A percentile compares a stretch with the other conserved stretches of the same genome.
phyloP scores from a whole-genome alignment of 2,888 invertebrate species.

The Erpobdella octoculata region DNA sequence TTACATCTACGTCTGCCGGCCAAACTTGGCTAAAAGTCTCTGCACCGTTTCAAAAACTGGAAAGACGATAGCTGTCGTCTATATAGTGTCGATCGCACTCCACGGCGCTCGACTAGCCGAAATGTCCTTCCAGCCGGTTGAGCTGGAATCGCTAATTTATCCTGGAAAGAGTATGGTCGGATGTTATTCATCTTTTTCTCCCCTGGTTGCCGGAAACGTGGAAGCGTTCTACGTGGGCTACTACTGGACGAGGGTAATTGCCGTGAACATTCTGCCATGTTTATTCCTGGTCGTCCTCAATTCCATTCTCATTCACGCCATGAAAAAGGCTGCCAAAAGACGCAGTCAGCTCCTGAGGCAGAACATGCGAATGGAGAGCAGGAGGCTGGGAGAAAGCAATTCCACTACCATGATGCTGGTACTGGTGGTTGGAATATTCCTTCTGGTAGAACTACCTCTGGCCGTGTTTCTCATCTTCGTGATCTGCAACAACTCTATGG shows the following conservation, averaged over 20 bases:
- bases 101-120: slow-evolving; percentile 17
- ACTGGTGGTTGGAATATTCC: slow-evolving; percentile 51
- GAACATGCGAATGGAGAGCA: slow-evolving; percentile 54
- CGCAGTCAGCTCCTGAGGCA: slow-evolving; percentile 49
- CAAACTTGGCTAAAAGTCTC: slow-evolving; percentile 73
- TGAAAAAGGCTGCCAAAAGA: slow-evolving; percentile 64
- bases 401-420: slow-evolving; percentile 42
- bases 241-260: slow-evolving; percentile 73
- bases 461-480: slow-evolving; percentile 60
- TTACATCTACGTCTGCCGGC: slow-evolving; percentile 89
- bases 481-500: slow-evolving; percentile 58
- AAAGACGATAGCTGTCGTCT: slow-evolving; percentile 71
- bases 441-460: slow-evolving; percentile 55
- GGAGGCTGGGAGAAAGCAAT: slow-evolving; percentile 44
- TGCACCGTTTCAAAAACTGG: slow-evolving; percentile 61
- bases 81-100: slow-evolving; percentile 43
- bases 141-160: neutral
- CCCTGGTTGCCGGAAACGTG: slow-evolving; percentile 25
- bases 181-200: slow-evolving; percentile 36
- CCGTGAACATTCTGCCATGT: slow-evolving; percentile 85
- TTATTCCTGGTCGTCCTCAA: slow-evolving; percentile 79
- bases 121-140: slow-evolving; percentile 10
- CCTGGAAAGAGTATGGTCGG: neutral
- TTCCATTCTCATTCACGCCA: slow-evolving; percentile 73
- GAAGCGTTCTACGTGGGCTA: slow-evolving; percentile 65